Percentiles rank a stretch among this genome's conserved stretches.
Evolutionary conservation across 2,797 vertebrate species (phyloP).

Genomic region (Novumbra hubbsi): DNA sequence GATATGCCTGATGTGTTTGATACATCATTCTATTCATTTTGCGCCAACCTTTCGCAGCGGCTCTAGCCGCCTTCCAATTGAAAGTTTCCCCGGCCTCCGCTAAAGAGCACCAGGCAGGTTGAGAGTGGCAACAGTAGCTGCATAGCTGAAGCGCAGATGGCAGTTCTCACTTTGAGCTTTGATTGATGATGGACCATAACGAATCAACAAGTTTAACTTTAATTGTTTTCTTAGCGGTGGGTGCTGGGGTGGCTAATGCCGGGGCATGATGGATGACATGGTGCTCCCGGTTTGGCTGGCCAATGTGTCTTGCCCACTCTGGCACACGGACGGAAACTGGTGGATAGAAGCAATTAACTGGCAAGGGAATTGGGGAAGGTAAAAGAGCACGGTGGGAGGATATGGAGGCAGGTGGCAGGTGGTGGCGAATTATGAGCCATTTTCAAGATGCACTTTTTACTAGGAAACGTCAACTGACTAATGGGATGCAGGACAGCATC

Average conservation of each 20-base stretch:
- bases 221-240: conserved; percentile 80
- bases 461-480: neutral
- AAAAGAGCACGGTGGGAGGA: conserved; percentile 23
- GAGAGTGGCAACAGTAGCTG: conserved; percentile 42
- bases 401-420: neutral
- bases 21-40: neutral
- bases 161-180: conserved; percentile 65
- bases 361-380: conserved; percentile 44
- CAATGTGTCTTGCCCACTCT: conserved; percentile 76
- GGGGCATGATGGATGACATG: conserved; percentile 73
- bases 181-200: conserved; percentile 76
- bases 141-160: conserved; percentile 55
- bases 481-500: neutral
- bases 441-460: neutral
- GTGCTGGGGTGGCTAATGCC: conserved; percentile 74
- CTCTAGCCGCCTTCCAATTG: neutral
- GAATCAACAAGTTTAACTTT: conserved; percentile 83
- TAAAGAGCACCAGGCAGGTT: conserved; percentile 35
- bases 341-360: conserved; percentile 79
- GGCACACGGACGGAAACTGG: conserved; percentile 68
- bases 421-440: conserved; percentile 39
- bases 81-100: neutral
- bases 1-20: too few species aligned
- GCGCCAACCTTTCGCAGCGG: neutral
- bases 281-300: conserved; percentile 68